Conservation (phyloP, 2,888 invertebrate genomes). For the Biston stratarius region DNA sequence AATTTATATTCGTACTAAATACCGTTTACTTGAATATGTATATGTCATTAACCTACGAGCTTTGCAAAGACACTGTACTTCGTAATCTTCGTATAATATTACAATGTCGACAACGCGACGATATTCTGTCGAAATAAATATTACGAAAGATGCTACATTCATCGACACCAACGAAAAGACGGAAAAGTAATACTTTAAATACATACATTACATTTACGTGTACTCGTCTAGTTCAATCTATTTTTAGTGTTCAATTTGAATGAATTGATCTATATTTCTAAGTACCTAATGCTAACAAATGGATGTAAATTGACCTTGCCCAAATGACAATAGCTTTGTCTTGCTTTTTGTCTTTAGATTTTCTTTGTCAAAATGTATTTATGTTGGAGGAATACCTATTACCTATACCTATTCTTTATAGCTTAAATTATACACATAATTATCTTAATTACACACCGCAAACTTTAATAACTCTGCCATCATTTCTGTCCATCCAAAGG, state of each 20-base stretch:
- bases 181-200: too few species aligned
- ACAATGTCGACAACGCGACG: not conserved
- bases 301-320: constrained; percentile 35
- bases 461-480: too few species aligned
- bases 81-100: not conserved
- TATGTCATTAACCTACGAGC: constrained; percentile 6
- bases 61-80: not conserved
- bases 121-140: not conserved
- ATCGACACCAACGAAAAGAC: too few species aligned
- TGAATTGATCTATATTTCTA: constrained; percentile 28
- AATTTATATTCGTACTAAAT: constrained; percentile 20
- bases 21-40: not conserved
- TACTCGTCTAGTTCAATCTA: too few species aligned
- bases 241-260: constrained; percentile 25
- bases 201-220: too few species aligned
- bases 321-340: constrained; percentile 14
- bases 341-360: not conserved
- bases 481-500: too few species aligned
- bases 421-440: too few species aligned
- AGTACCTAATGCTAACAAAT: constrained; percentile 22
- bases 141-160: not conserved
- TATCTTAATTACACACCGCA: too few species aligned
- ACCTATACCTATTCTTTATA: too few species aligned
- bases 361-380: not conserved
- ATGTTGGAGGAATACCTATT: not conserved